Percentiles rank a stretch among this genome's conserved stretches.
Evolutionary conservation across 2,888 invertebrate species (phyloP).

Genomic region (Caenorhabditis imperialis): DNA sequence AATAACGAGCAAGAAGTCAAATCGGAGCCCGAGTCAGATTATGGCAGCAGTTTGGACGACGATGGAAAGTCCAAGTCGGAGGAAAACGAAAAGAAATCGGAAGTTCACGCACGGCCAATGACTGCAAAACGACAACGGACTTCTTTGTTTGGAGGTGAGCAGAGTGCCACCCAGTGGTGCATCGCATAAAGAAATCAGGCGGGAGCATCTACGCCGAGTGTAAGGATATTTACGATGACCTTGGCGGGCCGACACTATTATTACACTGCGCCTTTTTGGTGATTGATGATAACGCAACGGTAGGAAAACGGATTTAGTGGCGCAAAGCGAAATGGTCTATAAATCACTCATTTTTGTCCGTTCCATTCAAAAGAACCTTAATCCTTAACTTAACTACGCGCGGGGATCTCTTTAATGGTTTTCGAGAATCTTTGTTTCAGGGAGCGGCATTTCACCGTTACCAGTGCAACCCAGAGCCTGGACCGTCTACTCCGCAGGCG

Average conservation of each 20-base stretch:
- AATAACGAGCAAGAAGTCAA: conserved; percentile 4
- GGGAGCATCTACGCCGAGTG: conserved; percentile 35
- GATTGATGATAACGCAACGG: too few relatives aligned
- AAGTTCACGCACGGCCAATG: conserved; percentile 33
- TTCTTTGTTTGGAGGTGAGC: conserved; percentile 49
- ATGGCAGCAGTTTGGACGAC: conserved; percentile 41
- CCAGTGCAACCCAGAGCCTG: conserved; percentile 37
- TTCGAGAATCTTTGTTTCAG: conserved; percentile 19
- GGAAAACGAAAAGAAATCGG: background rate
- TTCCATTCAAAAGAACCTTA: too few relatives aligned
- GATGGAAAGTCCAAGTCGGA: conserved; percentile 21
- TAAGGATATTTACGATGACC: too few relatives aligned
- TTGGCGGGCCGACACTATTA: too few relatives aligned
- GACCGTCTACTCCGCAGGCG: conserved; percentile 43
- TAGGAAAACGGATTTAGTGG: too few relatives aligned
- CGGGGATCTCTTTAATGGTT: too few relatives aligned
- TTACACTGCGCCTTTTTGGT: too few relatives aligned
- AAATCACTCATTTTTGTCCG: background rate
- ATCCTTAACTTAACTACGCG: too few relatives aligned
- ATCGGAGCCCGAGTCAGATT: conserved; percentile 46
- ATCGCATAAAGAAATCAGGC: conserved; percentile 38
- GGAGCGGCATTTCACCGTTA: background rate
- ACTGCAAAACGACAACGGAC: conserved; percentile 47
- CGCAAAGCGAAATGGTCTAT: background rate
- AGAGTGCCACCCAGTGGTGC: conserved; percentile 33